Percentiles rank a stretch among this genome's conserved stretches.
These are phyloP conservation scores for Elgaria multicarinata DNA, from an alignment of 2,113 vertebrate species.

Conservation along the genomic window DNA sequence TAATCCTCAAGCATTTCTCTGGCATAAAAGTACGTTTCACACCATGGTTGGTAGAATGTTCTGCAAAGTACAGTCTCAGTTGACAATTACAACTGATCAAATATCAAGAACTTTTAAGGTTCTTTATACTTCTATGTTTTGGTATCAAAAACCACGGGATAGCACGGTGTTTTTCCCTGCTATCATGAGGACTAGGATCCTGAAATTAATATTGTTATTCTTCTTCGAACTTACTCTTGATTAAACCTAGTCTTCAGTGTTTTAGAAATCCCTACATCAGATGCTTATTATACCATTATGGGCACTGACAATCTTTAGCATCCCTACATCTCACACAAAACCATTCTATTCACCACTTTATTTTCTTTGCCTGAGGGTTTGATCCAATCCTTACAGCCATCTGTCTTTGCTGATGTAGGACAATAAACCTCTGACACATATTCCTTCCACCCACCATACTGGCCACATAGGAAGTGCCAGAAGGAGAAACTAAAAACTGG, in stretches of 20 bases:
- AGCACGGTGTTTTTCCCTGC: not conserved
- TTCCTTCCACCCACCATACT: slow-evolving; percentile 26
- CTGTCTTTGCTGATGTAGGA: slow-evolving; percentile 30
- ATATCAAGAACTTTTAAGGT: not conserved
- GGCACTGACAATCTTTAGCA: not conserved
- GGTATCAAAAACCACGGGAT: not conserved
- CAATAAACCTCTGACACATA: slow-evolving; percentile 35
- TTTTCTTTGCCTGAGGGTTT: slow-evolving; percentile 28
- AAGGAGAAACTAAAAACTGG: slow-evolving; percentile 47
- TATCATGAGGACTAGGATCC: not conserved
- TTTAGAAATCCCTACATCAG: not conserved
- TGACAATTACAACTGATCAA: not conserved
- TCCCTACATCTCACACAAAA: slow-evolving; percentile 37
- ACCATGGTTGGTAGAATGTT: not conserved
- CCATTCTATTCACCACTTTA: slow-evolving; percentile 1
- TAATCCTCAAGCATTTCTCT: not conserved
- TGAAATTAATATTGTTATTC: not conserved
- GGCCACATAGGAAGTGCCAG: slow-evolving; percentile 4
- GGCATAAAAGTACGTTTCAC: not conserved
- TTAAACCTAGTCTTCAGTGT: not conserved
- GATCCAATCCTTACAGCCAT: slow-evolving; percentile 10
- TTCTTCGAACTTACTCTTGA: not conserved
- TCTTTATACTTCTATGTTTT: not conserved
- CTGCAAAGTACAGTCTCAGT: not conserved
- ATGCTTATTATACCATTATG: not conserved